Evolutionary conservation across 2,888 invertebrate species (phyloP).

Genomic region (Ommatoiulus sabulosus): DNA sequence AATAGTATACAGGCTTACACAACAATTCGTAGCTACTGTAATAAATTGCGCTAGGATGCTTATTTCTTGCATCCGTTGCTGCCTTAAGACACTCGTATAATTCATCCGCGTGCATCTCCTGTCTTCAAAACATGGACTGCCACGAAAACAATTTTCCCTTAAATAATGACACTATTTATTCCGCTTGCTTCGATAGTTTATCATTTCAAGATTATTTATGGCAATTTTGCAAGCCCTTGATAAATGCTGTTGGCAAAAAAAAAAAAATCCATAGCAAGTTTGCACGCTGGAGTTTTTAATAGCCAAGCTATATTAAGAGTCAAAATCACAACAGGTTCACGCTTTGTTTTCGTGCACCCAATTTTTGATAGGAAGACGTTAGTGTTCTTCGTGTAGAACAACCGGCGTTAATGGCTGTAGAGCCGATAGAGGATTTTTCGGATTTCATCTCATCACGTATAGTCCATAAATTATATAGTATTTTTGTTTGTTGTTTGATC

Average conservation of each 20-base stretch:
- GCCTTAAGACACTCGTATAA: not conserved
- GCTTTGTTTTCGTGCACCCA: not conserved
- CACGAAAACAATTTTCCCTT: slow-evolving; percentile 13
- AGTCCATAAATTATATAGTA: too few relatives aligned
- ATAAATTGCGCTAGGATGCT: slow-evolving; percentile 26
- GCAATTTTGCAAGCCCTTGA: not conserved
- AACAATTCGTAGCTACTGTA: not conserved
- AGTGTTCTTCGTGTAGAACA: not conserved
- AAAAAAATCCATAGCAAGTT: not conserved
- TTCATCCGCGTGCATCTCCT: not conserved
- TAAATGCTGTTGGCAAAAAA: not conserved
- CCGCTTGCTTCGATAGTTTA: slow-evolving; percentile 29
- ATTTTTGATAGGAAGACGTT: not conserved
- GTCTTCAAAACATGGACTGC: not conserved
- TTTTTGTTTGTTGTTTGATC: too few relatives aligned
- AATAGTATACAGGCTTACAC: not conserved
- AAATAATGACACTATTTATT: slow-evolving; percentile 43
- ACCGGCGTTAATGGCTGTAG: not conserved
- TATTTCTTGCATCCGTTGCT: not conserved
- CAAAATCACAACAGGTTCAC: not conserved
- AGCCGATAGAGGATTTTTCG: not conserved
- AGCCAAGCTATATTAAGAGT: not conserved
- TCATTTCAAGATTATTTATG: slow-evolving; percentile 32
- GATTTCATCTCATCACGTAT: too few relatives aligned
- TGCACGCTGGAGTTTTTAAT: slow-evolving; percentile 13